Evolutionary conservation across 2,797 vertebrate species (phyloP).

Genomic region (Tokudaia tokunoshimensis): DNA sequence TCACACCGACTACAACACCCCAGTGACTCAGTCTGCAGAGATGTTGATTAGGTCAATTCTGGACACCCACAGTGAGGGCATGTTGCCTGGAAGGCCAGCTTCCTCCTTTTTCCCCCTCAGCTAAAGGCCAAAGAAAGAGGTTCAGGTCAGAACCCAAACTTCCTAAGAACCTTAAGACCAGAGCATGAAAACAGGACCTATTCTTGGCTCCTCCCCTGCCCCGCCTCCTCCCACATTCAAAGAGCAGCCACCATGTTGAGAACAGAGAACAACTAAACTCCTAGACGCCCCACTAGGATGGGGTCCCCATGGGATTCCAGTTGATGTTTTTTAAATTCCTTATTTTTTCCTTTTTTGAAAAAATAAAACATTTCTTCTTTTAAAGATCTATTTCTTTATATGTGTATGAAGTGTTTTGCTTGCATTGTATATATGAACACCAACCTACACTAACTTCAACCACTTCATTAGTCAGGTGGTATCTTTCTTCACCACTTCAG

Average conservation of each 20-base stretch:
- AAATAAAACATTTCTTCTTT: not conserved
- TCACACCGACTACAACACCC: slow-evolving; percentile 42
- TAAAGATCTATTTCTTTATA: not conserved
- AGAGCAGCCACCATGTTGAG: not conserved
- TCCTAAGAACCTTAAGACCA: slow-evolving; percentile 1
- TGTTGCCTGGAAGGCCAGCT: slow-evolving; percentile 16
- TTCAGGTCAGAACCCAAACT: slow-evolving; percentile 15
- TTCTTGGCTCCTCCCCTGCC: not conserved
- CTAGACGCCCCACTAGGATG: not conserved
- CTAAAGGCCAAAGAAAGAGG: not conserved
- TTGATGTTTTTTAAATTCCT: not conserved
- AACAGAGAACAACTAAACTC: not conserved
- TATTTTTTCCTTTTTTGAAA: not conserved
- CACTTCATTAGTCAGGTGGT: not conserved
- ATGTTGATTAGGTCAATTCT: not conserved
- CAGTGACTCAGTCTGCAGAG: slow-evolving; percentile 67
- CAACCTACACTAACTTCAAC: not conserved
- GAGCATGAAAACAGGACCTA: not conserved
- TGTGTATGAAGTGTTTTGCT: not conserved
- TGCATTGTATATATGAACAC: rapidly evolving
- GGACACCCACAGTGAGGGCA: not conserved
- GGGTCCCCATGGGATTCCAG: not conserved
- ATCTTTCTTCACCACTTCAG: not conserved
- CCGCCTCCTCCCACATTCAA: not conserved
- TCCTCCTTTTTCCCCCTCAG: slow-evolving; percentile 43